These are phyloP conservation scores for Drosophila saltans DNA, from an alignment of 1,140 invertebrate genomes.

Conservation along the genomic window DNA sequence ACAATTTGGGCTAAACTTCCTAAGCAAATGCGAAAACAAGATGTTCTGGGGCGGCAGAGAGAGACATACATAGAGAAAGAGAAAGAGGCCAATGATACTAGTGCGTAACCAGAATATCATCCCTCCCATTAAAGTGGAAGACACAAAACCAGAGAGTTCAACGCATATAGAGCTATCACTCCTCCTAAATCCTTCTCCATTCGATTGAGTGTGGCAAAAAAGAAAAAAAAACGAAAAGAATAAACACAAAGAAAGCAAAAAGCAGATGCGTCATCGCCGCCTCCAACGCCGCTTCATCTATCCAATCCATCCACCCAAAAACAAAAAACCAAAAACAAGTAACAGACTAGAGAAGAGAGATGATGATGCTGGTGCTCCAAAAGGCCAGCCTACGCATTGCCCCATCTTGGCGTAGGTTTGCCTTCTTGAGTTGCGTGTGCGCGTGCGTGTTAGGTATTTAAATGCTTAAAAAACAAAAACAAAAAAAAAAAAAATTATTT, in stretches of 20 bases:
- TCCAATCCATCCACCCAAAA: slow-evolving; percentile 34
- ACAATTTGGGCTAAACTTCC: slow-evolving; percentile 1
- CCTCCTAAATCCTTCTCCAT: slow-evolving; percentile 38
- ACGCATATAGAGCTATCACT: slow-evolving; percentile 65
- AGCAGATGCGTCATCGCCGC: slow-evolving; percentile 52
- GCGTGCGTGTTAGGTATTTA: slow-evolving; percentile 70
- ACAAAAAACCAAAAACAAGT: slow-evolving; percentile 21
- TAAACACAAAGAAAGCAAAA: background rate
- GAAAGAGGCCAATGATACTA: background rate
- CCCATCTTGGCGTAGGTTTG: slow-evolving; percentile 42
- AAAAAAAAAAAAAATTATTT: slow-evolving; percentile 55
- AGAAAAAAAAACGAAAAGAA: background rate
- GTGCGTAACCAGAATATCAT: background rate
- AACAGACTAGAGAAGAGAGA: slow-evolving; percentile 29
- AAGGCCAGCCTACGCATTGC: slow-evolving; percentile 51
- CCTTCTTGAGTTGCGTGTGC: slow-evolving; percentile 38
- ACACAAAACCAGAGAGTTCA: slow-evolving; percentile 59
- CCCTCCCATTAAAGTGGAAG: background rate
- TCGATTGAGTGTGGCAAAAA: slow-evolving; percentile 1
- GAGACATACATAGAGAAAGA: background rate
- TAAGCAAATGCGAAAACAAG: background rate
- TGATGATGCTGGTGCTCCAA: slow-evolving; percentile 52
- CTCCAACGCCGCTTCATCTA: slow-evolving; percentile 34
- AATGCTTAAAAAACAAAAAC: slow-evolving; percentile 54
- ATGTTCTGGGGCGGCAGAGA: no score